These are phyloP conservation scores for Cecidostiba fungosa DNA, from an alignment of 2,888 invertebrate genomes.

Conservation along the genomic window DNA sequence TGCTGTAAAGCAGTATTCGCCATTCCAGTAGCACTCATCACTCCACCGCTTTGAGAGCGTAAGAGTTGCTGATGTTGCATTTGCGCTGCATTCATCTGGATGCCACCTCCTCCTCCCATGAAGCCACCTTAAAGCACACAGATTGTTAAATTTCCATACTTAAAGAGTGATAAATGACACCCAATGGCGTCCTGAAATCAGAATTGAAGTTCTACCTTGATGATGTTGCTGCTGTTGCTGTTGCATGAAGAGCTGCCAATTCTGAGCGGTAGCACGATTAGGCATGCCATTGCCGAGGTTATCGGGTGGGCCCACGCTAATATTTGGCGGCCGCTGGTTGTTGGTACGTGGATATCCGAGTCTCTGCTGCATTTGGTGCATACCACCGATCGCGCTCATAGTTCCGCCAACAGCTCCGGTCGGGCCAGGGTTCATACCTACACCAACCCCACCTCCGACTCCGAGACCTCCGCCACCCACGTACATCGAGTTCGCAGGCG, in stretches of 20 bases:
- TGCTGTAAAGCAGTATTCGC: slow-evolving; percentile 80
- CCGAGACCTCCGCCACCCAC: slow-evolving; percentile 73
- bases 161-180: neutral
- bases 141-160: neutral
- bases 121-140: slow-evolving; percentile 74
- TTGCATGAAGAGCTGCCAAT: slow-evolving; percentile 86
- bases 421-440: slow-evolving; percentile 6
- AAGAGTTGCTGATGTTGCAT: slow-evolving; percentile 79
- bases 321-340: slow-evolving; percentile 83
- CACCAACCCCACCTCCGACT: slow-evolving; percentile 65
- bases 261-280: slow-evolving; percentile 79
- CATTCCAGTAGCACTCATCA: slow-evolving; percentile 76
- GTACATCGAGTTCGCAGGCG: slow-evolving; percentile 79
- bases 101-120: slow-evolving; percentile 77
- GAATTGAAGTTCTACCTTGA: slow-evolving; percentile 74
- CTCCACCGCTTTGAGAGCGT: slow-evolving; percentile 78
- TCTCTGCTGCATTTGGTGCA: slow-evolving; percentile 79
- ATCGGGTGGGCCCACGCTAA: slow-evolving; percentile 83
- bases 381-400: slow-evolving; percentile 79
- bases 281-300: slow-evolving; percentile 81
- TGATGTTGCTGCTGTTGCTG: slow-evolving; percentile 81
- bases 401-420: slow-evolving; percentile 66
- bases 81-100: slow-evolving; percentile 81
- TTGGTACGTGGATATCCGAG: slow-evolving; percentile 80
- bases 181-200: neutral